Base-by-base conservation (phyloP, 2,888 invertebrate species). In the Oscheius sp. region DNA sequence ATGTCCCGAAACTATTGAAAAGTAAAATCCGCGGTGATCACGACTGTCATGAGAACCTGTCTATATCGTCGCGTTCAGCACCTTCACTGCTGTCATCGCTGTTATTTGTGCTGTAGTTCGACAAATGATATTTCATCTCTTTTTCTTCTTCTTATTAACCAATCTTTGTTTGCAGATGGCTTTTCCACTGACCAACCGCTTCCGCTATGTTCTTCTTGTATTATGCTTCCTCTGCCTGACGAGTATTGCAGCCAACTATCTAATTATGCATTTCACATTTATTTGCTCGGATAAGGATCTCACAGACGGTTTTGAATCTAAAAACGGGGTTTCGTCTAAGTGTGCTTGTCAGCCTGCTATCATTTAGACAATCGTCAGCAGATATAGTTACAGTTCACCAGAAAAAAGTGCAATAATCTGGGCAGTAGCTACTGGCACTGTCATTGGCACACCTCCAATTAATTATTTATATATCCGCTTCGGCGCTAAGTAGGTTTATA, bases 401-500 rank as follows among this genome's bases (percentile, higher is more conserved):
- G 76, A 84, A 61, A 84, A 84, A 69, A 75, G 77, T 41, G 45
- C 68, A 1, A 82, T 84, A 25, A 77, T 83, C 29, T 85, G 84
- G 83, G 80, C 84, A 2, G 83, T 85, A 1, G 85, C 84, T 9
- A 73, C 77, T 12, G 85, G 85, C 2, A 82, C 83, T 7, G 80
- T 85, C 46, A 59, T 85, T 5, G 84, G 83, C 23, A 84, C 84
- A 9, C 82, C 83, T 56, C 85, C 85, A 13, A 78, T 84, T 73
- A 85, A 82, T 69, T 81, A 75, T 53, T 66, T 78, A 0, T 85
- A 84, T 64, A 79, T 85, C 7, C 75, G 71, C n/a, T 85, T 68
- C 69, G 85, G 85, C 27, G 84, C 85, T 9, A 76, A 73, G 72
- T 77, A 12, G n/a, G 6, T n/a, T 49, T 66, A 3, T 35, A 35